Percentiles rank a stretch among this genome's conserved stretches.
Evolutionary conservation across 1,140 invertebrate genomes (phyloP).

Genomic region (Dufourea novaeangliae): DNA sequence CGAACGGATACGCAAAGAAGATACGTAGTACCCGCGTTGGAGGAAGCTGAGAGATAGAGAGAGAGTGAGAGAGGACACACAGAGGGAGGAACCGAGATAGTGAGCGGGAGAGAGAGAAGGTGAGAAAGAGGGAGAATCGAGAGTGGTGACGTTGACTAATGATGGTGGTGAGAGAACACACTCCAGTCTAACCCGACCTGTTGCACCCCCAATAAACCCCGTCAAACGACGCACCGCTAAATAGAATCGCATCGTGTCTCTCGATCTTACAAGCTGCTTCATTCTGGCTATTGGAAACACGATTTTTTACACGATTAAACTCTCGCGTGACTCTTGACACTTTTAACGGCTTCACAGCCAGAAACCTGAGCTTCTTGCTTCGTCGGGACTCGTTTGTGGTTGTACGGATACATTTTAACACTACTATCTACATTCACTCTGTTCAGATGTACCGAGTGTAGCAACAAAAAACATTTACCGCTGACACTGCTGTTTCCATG

Average conservation of each 20-base stretch:
- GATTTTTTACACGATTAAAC: slow-evolving; percentile 57
- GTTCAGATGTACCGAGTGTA: too few relatives aligned
- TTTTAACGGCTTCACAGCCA: too few relatives aligned
- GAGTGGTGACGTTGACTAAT: slow-evolving; percentile 82
- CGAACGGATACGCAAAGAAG: slow-evolving; percentile 31
- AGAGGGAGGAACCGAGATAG: slow-evolving; percentile 30
- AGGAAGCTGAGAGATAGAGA: slow-evolving; percentile 44
- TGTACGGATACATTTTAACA: too few relatives aligned
- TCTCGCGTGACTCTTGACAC: slow-evolving; percentile 27
- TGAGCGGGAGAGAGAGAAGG: slow-evolving; percentile 50
- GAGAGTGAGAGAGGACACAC: slow-evolving; percentile 35
- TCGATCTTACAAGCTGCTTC: slow-evolving; percentile 77
- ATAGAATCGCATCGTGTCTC: slow-evolving; percentile 80
- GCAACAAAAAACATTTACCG: too few relatives aligned
- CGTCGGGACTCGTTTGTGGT: too few relatives aligned
- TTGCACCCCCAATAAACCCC: slow-evolving; percentile 81
- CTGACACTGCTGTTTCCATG: too few relatives aligned
- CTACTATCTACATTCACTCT: too few relatives aligned
- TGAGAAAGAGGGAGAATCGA: slow-evolving; percentile 62
- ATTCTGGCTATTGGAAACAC: slow-evolving; percentile 62
- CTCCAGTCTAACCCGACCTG: slow-evolving; percentile 81
- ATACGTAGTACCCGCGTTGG: slow-evolving; percentile 30
- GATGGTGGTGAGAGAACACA: slow-evolving; percentile 82
- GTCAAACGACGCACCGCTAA: slow-evolving; percentile 80
- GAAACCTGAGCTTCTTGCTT: too few relatives aligned